Evolutionary conservation across 2,888 invertebrate species (phyloP).

Genomic region (Drosophila cognata): DNA sequence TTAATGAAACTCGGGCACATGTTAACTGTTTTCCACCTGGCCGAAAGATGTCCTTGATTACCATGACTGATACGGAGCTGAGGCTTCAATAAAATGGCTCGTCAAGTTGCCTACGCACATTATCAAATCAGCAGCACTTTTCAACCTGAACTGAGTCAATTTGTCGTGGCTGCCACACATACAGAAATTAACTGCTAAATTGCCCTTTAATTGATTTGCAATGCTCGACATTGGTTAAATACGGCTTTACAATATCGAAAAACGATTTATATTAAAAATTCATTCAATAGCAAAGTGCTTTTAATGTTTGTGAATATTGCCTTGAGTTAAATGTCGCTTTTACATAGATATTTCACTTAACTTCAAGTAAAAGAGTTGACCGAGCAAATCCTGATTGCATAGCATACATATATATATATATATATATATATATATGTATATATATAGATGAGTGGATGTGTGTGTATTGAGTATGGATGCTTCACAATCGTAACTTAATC

Average conservation of each 20-base stretch:
- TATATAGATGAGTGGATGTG: neutral
- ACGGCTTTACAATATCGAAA: neutral
- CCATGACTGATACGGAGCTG: neutral
- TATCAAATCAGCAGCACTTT: neutral
- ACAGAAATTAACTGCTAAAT: neutral
- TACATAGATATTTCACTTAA: neutral
- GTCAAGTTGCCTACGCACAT: neutral
- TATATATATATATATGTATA: too few relatives aligned
- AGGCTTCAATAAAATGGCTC: neutral
- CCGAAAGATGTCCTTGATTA: neutral
- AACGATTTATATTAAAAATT: neutral
- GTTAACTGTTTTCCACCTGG: neutral
- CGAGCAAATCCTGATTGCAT: neutral
- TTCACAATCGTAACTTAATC: constrained; percentile 8
- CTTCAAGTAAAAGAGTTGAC: neutral
- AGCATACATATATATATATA: neutral
- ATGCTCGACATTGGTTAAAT: neutral
- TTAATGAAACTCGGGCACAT: neutral
- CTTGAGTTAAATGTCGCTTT: neutral
- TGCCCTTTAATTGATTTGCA: neutral
- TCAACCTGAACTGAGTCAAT: neutral
- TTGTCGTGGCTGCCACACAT: neutral
- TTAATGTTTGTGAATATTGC: neutral
- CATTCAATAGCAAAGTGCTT: neutral
- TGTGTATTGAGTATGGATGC: neutral